Percentiles rank a stretch among this genome's conserved stretches.
phyloP scores from a whole-genome alignment of 2,797 vertebrate species.

The Gymnothorax javanicus region DNA sequence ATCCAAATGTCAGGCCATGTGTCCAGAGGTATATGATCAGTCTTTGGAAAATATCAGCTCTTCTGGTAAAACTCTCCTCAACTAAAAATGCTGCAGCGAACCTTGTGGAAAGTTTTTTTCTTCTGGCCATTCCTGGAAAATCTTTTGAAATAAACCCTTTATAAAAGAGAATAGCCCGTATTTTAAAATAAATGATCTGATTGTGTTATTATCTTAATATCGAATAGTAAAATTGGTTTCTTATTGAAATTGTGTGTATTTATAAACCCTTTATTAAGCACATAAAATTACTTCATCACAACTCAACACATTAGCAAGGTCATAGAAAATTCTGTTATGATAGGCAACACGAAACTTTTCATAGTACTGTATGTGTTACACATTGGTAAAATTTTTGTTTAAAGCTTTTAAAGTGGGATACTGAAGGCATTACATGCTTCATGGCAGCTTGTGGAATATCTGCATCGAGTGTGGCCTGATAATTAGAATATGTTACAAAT shows the following conservation, averaged over 20 bases:
- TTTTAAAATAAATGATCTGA: not conserved
- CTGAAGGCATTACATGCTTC: not conserved
- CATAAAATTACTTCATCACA: not conserved
- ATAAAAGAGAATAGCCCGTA: not conserved
- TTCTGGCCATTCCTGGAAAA: no score
- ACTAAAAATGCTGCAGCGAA: no score
- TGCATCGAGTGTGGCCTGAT: not conserved
- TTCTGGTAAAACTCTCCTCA: no score
- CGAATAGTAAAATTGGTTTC: not conserved
- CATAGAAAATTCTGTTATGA: not conserved
- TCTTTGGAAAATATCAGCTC: no score
- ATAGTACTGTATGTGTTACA: not conserved
- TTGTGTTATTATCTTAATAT: not conserved
- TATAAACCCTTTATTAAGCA: not conserved
- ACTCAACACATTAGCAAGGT: not conserved
- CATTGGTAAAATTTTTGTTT: not conserved
- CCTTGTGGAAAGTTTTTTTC: no score
- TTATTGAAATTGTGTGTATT: not conserved
- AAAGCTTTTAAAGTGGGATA: not conserved
- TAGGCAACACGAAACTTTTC: not conserved
- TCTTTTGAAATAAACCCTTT: no score
- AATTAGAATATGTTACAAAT: no score
- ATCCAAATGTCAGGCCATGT: no score
- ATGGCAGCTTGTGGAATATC: not conserved
- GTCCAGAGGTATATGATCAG: no score